These are phyloP conservation scores for Patagioenas fasciata DNA, from an alignment of 2,113 vertebrate species.

Conservation along the genomic window DNA sequence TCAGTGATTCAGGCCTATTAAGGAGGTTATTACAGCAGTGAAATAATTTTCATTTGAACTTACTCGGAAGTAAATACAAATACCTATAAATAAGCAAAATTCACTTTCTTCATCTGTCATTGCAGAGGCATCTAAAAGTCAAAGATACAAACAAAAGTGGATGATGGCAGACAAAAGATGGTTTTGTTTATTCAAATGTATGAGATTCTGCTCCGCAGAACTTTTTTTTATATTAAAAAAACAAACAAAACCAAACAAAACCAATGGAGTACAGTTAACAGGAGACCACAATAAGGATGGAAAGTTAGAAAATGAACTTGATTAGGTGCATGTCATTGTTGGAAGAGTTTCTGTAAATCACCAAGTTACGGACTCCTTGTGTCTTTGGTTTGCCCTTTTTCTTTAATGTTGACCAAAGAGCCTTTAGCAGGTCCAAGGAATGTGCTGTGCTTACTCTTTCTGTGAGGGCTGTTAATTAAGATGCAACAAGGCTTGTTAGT, in stretches of 20 bases:
- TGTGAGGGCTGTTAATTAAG: not conserved
- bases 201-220: not conserved
- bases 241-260: too few relatives aligned
- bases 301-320: not conserved
- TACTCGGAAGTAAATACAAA: not conserved
- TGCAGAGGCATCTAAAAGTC: not conserved
- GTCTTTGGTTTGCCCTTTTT: not conserved
- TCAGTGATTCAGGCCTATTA: not conserved
- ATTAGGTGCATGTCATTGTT: not conserved
- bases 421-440: not conserved
- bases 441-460: not conserved
- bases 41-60: not conserved
- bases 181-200: not conserved
- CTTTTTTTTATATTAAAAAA: too few relatives aligned
- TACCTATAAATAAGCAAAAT: not conserved
- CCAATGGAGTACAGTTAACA: not conserved
- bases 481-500: not conserved
- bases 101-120: not conserved
- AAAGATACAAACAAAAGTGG: not conserved
- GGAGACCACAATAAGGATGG: not conserved
- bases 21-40: not conserved
- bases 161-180: not conserved
- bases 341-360: not conserved
- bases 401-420: not conserved
- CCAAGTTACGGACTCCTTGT: not conserved